Percentiles rank a stretch among this genome's conserved stretches.
Evolutionary conservation across 2,113 vertebrate species (phyloP).

Genomic region (Thunnus thynnus): DNA sequence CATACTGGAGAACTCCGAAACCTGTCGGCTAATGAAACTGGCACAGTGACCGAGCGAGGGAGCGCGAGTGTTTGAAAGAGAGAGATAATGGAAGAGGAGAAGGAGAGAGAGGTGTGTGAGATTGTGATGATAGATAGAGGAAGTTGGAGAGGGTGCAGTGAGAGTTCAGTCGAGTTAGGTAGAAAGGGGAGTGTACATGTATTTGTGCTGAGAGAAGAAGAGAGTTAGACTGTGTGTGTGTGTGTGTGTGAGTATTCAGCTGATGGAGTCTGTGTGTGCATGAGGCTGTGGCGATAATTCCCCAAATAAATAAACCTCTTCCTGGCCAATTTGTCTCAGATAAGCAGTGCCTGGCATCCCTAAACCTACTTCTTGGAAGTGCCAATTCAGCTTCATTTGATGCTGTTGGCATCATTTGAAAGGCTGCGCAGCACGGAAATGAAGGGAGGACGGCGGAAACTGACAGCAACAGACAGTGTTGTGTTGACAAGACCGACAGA

Average conservation of each 20-base stretch:
- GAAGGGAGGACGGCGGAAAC: slow-evolving; percentile 9
- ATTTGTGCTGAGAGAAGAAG: background rate
- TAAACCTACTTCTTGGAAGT: slow-evolving; percentile 33
- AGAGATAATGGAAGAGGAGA: slow-evolving; percentile 25
- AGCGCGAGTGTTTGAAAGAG: slow-evolving; percentile 37
- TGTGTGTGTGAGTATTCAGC: background rate
- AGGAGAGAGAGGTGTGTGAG: slow-evolving; percentile 5
- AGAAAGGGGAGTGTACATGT: background rate
- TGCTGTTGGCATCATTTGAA: slow-evolving; percentile 42
- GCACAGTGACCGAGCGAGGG: background rate
- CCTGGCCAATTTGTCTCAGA: slow-evolving; percentile 71
- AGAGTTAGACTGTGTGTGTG: background rate
- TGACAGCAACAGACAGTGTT: background rate
- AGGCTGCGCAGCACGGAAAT: slow-evolving; percentile 2
- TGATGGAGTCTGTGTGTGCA: background rate
- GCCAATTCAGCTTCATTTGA: slow-evolving; percentile 59
- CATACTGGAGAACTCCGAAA: slow-evolving; percentile 35
- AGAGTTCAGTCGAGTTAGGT: slow-evolving; percentile 29
- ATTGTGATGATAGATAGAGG: slow-evolving; percentile 46
- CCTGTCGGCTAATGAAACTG: slow-evolving; percentile 57
- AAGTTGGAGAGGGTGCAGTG: slow-evolving; percentile 8
- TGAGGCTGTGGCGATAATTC: slow-evolving; percentile 43
- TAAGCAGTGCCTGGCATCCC: slow-evolving; percentile 64
- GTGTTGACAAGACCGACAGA: slow-evolving; percentile 9
- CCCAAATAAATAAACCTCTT: slow-evolving; percentile 71